Percentiles rank a stretch among this genome's conserved stretches.
phyloP scores from a whole-genome alignment of 1,140 invertebrate species.

The Hyles euphorbiae region DNA sequence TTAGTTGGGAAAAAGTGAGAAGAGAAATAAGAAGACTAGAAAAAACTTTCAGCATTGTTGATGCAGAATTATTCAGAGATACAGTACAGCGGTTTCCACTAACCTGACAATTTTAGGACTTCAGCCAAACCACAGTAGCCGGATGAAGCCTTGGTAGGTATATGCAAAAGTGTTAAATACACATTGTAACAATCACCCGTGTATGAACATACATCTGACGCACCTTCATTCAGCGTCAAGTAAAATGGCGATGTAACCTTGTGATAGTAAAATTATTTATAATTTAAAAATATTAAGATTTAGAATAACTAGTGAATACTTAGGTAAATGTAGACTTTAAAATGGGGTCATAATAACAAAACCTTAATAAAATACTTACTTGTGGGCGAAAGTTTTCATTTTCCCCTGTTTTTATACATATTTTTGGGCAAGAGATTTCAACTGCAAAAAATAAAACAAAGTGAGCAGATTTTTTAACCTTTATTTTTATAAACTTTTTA shows the following conservation, averaged over 20 bases:
- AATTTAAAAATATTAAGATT: background rate
- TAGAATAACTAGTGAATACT: too few relatives aligned
- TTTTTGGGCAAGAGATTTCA: conserved; percentile 78
- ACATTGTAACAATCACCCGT: conserved; percentile 65
- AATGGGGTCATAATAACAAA: too few relatives aligned
- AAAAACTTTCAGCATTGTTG: too few relatives aligned
- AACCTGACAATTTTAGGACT: conserved; percentile 64
- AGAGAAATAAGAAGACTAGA: too few relatives aligned
- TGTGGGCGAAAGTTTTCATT: conserved; percentile 78
- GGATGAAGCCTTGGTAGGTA: conserved; percentile 77
- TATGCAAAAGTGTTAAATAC: conserved; percentile 72
- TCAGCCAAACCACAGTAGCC: conserved; percentile 74
- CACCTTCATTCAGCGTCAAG: conserved; percentile 78
- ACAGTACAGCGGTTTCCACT: background rate
- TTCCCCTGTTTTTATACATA: conserved; percentile 72
- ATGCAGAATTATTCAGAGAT: too few relatives aligned
- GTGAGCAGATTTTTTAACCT: conserved; percentile 2
- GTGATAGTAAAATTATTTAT: background rate
- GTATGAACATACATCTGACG: conserved; percentile 76
- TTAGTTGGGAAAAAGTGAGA: too few relatives aligned
- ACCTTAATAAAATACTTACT: conserved; percentile 46
- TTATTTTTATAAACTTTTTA: background rate
- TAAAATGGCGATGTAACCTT: conserved; percentile 77
- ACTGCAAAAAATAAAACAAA: conserved; percentile 64
- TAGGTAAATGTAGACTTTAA: too few relatives aligned